Evolutionary conservation across 2,113 vertebrate genomes (phyloP).

Genomic region (Prinia subflava): DNA sequence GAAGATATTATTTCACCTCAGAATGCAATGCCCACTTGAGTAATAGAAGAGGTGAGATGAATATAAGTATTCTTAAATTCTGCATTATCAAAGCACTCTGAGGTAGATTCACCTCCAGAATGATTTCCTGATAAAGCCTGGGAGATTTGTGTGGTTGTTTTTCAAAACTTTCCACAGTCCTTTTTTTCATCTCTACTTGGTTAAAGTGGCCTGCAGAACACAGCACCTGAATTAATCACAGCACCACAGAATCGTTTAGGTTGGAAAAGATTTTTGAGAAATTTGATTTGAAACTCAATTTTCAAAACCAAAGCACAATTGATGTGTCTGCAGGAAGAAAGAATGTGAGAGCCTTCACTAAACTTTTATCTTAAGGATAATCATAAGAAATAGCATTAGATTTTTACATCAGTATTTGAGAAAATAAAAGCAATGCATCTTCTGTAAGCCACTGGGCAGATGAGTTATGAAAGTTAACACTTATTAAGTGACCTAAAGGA

Average conservation of each 20-base stretch:
- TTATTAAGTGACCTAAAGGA: not conserved
- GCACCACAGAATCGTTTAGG: not conserved
- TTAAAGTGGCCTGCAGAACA: not conserved
- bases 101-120: not conserved
- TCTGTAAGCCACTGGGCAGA: not conserved
- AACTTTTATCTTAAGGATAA: not conserved
- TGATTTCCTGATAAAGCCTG: not conserved
- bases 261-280: not conserved
- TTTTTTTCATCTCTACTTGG: not conserved
- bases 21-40: accelerated
- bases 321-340: not conserved
- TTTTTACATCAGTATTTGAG: not conserved
- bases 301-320: not conserved
- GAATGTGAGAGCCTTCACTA: not conserved
- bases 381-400: not conserved
- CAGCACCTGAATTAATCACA: not conserved
- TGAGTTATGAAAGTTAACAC: not conserved
- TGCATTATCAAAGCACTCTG: not conserved
- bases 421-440: not conserved
- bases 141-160: not conserved
- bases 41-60: not conserved
- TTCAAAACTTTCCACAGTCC: not conserved
- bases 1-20: not conserved
- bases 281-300: not conserved
- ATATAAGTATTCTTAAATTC: not conserved